Conservation (phyloP, 2,888 invertebrate genomes). For the Chouioia cunea region DNA sequence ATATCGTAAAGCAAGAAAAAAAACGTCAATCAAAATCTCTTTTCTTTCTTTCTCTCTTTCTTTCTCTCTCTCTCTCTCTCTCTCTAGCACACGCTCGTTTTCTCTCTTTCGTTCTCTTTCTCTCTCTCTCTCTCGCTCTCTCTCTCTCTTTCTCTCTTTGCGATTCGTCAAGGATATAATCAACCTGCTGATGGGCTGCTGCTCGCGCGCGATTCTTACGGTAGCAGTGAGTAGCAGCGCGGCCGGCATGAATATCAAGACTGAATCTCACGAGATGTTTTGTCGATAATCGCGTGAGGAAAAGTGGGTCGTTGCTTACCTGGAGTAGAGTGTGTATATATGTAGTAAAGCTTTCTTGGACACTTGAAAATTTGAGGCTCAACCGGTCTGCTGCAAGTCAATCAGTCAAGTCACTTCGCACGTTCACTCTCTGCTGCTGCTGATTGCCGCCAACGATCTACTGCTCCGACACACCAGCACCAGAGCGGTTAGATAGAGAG, state of each 20-base stretch:
- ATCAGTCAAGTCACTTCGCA: not conserved
- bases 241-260: conserved; percentile 62
- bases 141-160: not conserved
- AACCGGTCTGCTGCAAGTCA: not conserved
- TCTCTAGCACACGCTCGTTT: not conserved
- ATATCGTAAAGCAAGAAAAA: not conserved
- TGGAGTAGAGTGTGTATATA: no score
- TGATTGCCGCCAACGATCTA: conserved; percentile 7
- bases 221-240: conserved; percentile 58
- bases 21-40: not conserved
- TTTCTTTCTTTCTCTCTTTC: no score
- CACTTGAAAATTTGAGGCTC: no score
- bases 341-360: no score
- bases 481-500: conserved; percentile 17
- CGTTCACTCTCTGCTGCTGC: conserved; percentile 13
- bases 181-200: conserved; percentile 55
- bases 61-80: not conserved
- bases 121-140: no score
- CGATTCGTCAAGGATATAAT: not conserved
- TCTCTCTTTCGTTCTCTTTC: no score
- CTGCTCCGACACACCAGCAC: conserved; percentile 7
- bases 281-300: conserved; percentile 43
- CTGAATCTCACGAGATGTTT: conserved; percentile 22
- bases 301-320: conserved; percentile 26
- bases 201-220: conserved; percentile 58